Base-by-base conservation (phyloP, 2,888 invertebrate species). In the Lasioglossum vierecki region DNA sequence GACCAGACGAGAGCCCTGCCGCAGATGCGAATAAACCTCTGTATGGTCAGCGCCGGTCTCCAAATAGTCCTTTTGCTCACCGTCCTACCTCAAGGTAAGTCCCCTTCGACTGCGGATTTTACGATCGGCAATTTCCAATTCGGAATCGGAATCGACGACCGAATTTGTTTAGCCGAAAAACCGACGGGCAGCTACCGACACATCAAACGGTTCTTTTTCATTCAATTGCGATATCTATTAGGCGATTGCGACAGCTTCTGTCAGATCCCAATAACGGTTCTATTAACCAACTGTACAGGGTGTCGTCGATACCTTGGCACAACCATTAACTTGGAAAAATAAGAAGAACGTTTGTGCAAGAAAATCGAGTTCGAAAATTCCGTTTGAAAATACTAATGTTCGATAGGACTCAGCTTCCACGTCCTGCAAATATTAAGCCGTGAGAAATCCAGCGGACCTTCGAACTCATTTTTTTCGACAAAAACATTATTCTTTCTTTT, bases 21-120 rank as follows among this genome's bases (percentile, higher is more conserved):
- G 84, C 85, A 78, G 84, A 83, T 84, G 85, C 87, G 91, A 91
- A 86, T 92, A 89, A 91, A 90, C 86, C 90, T 92, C 87, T 93
- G 91, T 92, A 91, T 92, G 87, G 87, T 93, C 86, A 91, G 91
- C 88, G 85, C 90, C 79, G 85, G 85, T 82, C 87, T 93, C 78
- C 90, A 92, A 88, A 92, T 94, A 87, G 90, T 93, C 89, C 88
- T 94, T 80, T 88, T 94, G 84, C 93, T 95, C 89, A 91, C 92
- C 90, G 91, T 93, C 87, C 91, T 94, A 90, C 94, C 94, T 82
- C 93, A 92, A 92, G 95, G 95, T 95, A 86, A 93, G 93, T 91
- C 53, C n/a, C 4, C 9, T 22, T 4, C 63, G n/a, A 57, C n/a
- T n/a, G n/a, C 57, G 57, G n/a, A 57, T 57, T 57, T 57, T 57